A percentile compares a stretch with the other conserved stretches of the same genome.
Conservation (phyloP, 2,888 invertebrate species). For the Furcula furcula region DNA sequence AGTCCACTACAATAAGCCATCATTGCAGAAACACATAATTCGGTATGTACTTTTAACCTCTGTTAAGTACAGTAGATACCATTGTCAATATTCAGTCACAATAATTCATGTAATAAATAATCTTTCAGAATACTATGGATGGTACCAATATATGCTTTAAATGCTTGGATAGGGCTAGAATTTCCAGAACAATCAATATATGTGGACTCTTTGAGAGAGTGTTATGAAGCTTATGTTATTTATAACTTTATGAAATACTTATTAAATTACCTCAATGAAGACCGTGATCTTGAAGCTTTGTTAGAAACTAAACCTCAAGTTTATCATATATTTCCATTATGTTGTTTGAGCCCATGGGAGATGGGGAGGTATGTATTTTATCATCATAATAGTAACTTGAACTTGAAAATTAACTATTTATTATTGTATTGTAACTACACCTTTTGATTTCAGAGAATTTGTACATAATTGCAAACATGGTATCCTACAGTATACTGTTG, state of each 20-base stretch:
- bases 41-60: conserved; percentile 77
- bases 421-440: too few relatives aligned
- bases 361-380: conserved; percentile 87
- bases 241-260: conserved; percentile 98
- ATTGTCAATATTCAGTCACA: not conserved
- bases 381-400: not conserved
- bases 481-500: conserved; percentile 96
- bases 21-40: conserved; percentile 95
- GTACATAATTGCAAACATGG: conserved; percentile 98
- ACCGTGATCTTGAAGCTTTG: conserved; percentile 91
- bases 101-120: not conserved
- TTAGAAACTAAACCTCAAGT: conserved; percentile 92
- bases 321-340: conserved; percentile 94
- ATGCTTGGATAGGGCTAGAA: conserved; percentile 95
- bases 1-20: conserved; percentile 95
- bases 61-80: not conserved
- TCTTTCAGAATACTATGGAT: conserved; percentile 93
- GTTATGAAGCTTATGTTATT: conserved; percentile 98
- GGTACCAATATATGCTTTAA: conserved; percentile 97
- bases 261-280: conserved; percentile 93
- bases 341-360: conserved; percentile 95
- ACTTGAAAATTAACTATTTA: not conserved
- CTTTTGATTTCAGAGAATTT: conserved; percentile 85
- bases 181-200: conserved; percentile 95
- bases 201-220: conserved; percentile 95